Evolutionary conservation across 1,140 invertebrate species (phyloP).

Genomic region (Solenopsis fugax): DNA sequence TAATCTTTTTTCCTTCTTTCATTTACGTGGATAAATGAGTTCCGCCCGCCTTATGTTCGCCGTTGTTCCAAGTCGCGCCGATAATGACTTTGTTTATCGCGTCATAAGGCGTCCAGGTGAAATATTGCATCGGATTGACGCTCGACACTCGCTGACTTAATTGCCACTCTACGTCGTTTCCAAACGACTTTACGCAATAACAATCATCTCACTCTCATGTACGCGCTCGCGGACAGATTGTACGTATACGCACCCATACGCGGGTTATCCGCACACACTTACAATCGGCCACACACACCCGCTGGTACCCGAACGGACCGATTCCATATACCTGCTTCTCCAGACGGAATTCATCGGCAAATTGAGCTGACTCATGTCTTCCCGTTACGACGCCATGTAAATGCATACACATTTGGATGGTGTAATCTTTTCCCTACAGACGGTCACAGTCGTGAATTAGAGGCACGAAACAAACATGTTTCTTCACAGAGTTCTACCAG

Average conservation of each 20-base stretch:
- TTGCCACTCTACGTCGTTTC: conserved; percentile 61
- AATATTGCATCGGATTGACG: conserved; percentile 77
- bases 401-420: conserved; percentile 43
- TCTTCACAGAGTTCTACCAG: not conserved
- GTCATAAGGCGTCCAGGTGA: conserved; percentile 83
- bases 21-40: conserved; percentile 13
- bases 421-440: conserved; percentile 27
- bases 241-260: conserved; percentile 4
- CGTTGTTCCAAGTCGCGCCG: conserved; percentile 65
- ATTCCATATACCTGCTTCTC: conserved; percentile 69
- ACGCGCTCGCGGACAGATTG: conserved; percentile 20
- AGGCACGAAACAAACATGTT: not conserved
- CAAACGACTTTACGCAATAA: conserved; percentile 78
- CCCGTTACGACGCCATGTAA: conserved; percentile 73
- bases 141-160: conserved; percentile 60
- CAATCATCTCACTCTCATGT: conserved; percentile 62
- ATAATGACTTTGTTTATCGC: conserved; percentile 85
- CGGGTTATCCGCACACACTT: conserved; percentile 36
- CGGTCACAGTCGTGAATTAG: conserved; percentile 2
- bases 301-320: conserved; percentile 61
- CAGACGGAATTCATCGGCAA: conserved; percentile 66
- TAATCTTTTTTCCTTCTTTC: conserved; percentile 60
- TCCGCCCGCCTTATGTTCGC: conserved; percentile 77
- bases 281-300: conserved; percentile 37
- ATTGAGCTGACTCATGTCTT: conserved; percentile 77